Evolutionary conservation across 1,140 invertebrate genomes (phyloP).

Genomic region (Anoplophora glabripennis): DNA sequence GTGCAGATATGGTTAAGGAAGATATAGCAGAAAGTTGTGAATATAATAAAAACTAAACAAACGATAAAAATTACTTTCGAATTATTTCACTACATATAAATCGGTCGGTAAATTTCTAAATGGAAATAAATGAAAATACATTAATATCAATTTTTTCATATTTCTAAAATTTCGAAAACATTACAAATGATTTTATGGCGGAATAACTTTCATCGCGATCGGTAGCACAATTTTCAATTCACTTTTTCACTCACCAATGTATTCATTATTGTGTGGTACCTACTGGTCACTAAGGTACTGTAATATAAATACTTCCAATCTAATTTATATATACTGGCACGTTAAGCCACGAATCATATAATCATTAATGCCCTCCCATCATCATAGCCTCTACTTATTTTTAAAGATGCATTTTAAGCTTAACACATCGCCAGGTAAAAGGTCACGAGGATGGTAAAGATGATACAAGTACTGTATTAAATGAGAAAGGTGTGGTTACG

Average conservation of each 20-base stretch:
- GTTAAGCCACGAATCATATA: slow-evolving; percentile 1
- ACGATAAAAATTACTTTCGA: too few relatives aligned
- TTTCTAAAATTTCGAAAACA: background rate
- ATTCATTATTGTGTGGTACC: slow-evolving; percentile 5
- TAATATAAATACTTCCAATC: slow-evolving; percentile 8
- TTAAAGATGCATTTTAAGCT: slow-evolving; percentile 12
- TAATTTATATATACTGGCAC: slow-evolving; percentile 17
- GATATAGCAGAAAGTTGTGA: too few relatives aligned
- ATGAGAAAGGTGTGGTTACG: slow-evolving; percentile 18
- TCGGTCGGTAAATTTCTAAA: background rate
- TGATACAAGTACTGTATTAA: slow-evolving; percentile 11
- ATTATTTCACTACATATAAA: background rate
- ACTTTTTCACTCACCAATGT: slow-evolving; percentile 5
- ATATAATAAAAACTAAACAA: too few relatives aligned
- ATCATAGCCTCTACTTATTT: background rate
- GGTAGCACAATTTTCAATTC: background rate
- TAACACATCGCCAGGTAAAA: slow-evolving; percentile 11
- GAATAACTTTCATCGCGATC: background rate
- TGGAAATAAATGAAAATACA: background rate
- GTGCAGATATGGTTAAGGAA: too few relatives aligned
- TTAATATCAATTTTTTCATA: background rate
- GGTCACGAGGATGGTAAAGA: slow-evolving; percentile 17
- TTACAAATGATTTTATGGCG: background rate
- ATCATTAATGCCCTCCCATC: slow-evolving; percentile 8
- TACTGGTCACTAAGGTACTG: slow-evolving; percentile 8